These are phyloP conservation scores for Pocillopora damicornis DNA, from an alignment of 64 coral and sea anemone genomes.

Conservation along the genomic window DNA sequence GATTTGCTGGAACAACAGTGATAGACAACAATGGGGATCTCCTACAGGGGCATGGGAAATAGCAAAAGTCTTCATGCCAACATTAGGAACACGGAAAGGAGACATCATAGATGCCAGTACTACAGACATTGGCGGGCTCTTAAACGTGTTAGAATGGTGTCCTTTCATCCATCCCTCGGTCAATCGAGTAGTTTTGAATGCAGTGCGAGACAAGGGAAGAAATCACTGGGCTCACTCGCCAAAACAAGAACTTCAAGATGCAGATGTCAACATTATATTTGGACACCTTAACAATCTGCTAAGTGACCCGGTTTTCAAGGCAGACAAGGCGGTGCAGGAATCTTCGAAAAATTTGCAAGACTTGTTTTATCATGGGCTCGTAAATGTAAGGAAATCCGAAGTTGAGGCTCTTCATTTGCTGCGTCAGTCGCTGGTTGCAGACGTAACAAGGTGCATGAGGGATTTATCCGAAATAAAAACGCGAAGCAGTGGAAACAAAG, in stretches of 20 bases:
- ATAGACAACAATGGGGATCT: constrained; percentile 39
- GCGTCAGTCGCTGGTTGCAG: neutral
- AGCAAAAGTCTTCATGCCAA: constrained; percentile 63
- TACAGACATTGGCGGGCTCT: constrained; percentile 49
- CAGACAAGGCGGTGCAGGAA: neutral
- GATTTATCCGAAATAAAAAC: constrained; percentile 1
- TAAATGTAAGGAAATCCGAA: constrained; percentile 1
- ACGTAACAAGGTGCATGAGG: neutral
- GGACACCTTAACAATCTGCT: constrained; percentile 14
- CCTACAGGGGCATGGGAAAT: constrained; percentile 39
- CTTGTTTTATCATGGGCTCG: neutral
- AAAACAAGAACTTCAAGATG: constrained; percentile 29
- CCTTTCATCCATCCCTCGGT: constrained; percentile 14
- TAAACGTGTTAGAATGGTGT: constrained; percentile 50
- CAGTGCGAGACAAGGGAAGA: constrained; percentile 46
- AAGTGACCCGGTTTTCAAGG: constrained; percentile 26
- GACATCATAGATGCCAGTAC: constrained; percentile 34
- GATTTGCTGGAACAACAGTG: constrained; percentile 44
- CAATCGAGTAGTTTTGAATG: neutral
- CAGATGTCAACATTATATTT: constrained; percentile 7
- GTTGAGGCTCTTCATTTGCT: neutral
- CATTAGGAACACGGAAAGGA: constrained; percentile 17
- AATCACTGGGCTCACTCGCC: constrained; percentile 55
- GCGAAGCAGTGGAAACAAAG: neutral
- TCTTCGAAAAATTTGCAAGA: neutral